Evolutionary conservation across 2,888 invertebrate genomes (phyloP), one percentile per base, ranked within the genome.

Genomic region (Caenorhabditis angaria): DNA sequence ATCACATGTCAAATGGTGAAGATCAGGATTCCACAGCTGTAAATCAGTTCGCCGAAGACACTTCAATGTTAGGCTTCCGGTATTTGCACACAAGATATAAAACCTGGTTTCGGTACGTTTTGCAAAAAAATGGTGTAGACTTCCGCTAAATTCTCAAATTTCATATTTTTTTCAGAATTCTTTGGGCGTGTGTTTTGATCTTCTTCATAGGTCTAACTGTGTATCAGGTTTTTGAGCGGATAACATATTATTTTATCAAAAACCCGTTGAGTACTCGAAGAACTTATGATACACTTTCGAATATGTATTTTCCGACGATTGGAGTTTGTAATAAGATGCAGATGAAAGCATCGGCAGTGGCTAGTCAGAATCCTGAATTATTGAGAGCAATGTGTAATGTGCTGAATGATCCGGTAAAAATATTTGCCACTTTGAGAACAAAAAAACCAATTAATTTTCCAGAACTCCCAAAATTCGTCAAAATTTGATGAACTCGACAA

Each of bases 291-390:
- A 80, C 82, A 20, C 78, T 84, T 3, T 65, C 79, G 14, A 67
- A 72, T 14, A 79, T 83, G 62, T 67, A 78, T 24, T 83, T 84
- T 57, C 84, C 84, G 18, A 78, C 79, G 8, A 75, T 84, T 22
- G 77, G 82, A 22, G 77, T 84, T 18, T 84, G 84, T 68, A 84
- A 84, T 65, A 84, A 84, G 61, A 83, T 84, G 84, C 84, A 84
- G 60, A 53, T 84, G 35, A 84, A 81, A 76, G 83, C 83, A 0
- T 83, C 83, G 10, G 70, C 76, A 3, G 68, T 83, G 6, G 83
- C 81, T 0, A 72, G 70, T 27, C 70, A 72, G 41, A 75, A 77
- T 58, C 73, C 81, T 24, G 76, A 77, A 25, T 61, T 82, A 25
- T 70, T 81, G 1, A 55, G 65, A 51, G 74, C 78, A 10, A 77